These are phyloP conservation scores for Chrysina gloriosa DNA, from an alignment of 2,888 invertebrate genomes.

Conservation along the genomic window DNA sequence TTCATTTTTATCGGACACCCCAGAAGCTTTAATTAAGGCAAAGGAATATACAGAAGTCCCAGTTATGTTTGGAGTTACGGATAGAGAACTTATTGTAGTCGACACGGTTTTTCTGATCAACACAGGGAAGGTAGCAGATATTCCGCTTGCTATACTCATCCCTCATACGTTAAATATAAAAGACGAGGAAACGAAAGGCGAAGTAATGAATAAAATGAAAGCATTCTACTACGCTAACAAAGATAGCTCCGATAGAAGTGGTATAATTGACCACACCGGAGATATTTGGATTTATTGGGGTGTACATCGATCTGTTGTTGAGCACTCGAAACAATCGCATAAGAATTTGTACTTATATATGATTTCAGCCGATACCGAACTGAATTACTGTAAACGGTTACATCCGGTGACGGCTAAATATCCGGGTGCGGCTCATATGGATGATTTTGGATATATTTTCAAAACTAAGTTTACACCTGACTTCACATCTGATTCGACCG, in stretches of 20 bases:
- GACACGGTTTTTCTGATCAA: constrained; percentile 2
- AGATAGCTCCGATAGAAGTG: not conserved
- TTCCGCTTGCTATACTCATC: not conserved
- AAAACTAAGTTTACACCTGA: constrained; percentile 38
- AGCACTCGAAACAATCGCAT: constrained; percentile 12
- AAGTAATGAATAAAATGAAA: constrained; percentile 13
- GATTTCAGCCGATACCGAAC: constrained; percentile 33
- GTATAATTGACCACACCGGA: not conserved
- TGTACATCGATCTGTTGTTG: not conserved
- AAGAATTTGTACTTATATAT: constrained; percentile 37
- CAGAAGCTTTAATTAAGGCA: constrained; percentile 1
- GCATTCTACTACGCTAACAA: constrained; percentile 13
- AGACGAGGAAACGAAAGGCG: constrained; percentile 11
- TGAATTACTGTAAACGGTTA: constrained; percentile 33
- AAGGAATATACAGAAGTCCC: constrained; percentile 36
- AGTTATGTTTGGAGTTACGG: constrained; percentile 34
- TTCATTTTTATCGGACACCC: constrained; percentile 25
- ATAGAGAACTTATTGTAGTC: constrained; percentile 11
- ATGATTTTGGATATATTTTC: constrained; percentile 40
- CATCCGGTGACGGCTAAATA: constrained; percentile 28
- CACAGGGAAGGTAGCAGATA: not conserved
- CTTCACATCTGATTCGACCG: constrained; percentile 17
- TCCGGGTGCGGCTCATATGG: constrained; percentile 30
- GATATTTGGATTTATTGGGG: constrained; percentile 22
- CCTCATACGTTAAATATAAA: constrained; percentile 16